Base-by-base conservation (phyloP, 2,888 invertebrate species). In the Omphaloscelis lunosa region DNA sequence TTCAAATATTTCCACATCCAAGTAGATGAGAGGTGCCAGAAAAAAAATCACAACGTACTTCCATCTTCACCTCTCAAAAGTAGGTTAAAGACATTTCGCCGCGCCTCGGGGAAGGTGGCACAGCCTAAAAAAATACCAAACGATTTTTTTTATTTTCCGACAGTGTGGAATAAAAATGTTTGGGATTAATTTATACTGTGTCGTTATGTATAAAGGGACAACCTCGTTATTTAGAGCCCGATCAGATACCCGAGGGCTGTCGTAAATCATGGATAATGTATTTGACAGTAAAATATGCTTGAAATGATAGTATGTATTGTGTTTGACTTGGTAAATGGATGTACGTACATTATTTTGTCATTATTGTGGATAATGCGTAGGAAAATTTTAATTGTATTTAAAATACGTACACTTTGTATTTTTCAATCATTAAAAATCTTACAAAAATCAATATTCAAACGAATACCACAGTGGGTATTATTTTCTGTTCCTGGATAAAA, bases 241-340 rank as follows among this genome's bases (percentile, higher is more conserved):
- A 89, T 88, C 85, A 70, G 87, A 89, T 88, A 89, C 74, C 83
- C 83, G 76, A 72, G 85, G 79, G 70, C 77, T 77, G 79, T 80
- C 83, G 82, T 89, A 89, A 88, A 86, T 89, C 83, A 88, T 77
- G 81, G 80, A 80, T 88, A 88, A 88, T 89, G 86, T 89, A 86
- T 89, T 86, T 84, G 88, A 86, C 85, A 85, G 74, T 88, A 87
- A 89, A 89, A 89, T 89, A 89, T 88, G 89, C 73, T 83, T 81
- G 67, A 69, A 79, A 82, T 85, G 80, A 82, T 84, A 84, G 71
- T 79, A 75, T 70, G 81, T 86, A 75, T 78, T 85, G 79, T 81
- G 73, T 79, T 82, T 78, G 77, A 80, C 68, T 79, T 45, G 45
- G 73, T 51, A 69, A 72, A 86, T 79, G 51, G 58, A 76, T 65